phyloP scores from a whole-genome alignment of 2,113 vertebrate genomes.

The Indri indri region DNA sequence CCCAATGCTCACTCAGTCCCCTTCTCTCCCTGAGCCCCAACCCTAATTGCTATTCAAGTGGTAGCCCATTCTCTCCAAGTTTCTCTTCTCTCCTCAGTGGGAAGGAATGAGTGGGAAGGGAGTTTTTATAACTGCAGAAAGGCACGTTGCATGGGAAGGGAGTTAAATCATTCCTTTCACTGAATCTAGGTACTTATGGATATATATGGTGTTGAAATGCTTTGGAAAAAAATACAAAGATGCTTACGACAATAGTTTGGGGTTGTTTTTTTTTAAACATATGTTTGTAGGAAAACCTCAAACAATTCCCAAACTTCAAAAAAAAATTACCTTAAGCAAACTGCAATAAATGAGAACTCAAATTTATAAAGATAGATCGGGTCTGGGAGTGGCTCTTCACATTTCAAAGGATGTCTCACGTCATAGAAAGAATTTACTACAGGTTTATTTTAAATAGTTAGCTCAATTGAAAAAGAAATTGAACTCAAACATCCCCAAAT shows the following conservation, averaged over 20 bases:
- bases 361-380: slow-evolving; percentile 34
- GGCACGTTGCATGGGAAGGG: not conserved
- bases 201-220: not conserved
- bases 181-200: not conserved
- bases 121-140: not conserved
- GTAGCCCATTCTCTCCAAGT: not conserved
- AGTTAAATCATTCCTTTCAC: not conserved
- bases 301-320: not conserved
- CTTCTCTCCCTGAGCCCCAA: not conserved
- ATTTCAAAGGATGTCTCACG: slow-evolving; percentile 39
- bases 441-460: slow-evolving; percentile 41
- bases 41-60: not conserved
- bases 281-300: not conserved
- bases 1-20: not conserved
- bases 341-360: slow-evolving; percentile 38
- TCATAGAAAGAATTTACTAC: slow-evolving; percentile 5
- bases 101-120: not conserved
- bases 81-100: not conserved
- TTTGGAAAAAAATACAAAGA: not conserved
- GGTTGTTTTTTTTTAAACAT: not conserved
- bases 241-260: not conserved
- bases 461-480: slow-evolving; percentile 1
- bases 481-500: not conserved
- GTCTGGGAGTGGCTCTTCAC: not conserved
- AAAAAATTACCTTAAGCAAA: slow-evolving; percentile 19